Base-by-base conservation (phyloP, 37 sponge, comb jelly and placozoan genomes). In the Chondrilla cf. caribensis region DNA sequence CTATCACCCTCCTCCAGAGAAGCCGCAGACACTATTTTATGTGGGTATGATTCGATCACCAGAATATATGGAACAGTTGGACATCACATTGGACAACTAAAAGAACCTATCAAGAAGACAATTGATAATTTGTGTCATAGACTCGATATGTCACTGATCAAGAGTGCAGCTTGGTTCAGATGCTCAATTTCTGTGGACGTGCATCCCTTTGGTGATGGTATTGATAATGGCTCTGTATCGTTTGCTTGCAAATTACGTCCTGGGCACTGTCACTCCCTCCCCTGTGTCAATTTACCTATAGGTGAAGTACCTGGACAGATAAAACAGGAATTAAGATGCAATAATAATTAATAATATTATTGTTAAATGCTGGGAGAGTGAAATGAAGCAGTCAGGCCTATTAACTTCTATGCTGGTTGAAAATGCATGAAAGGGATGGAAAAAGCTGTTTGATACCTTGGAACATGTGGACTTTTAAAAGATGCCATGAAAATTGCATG, bases 131-230 rank as follows among this genome's bases (percentile, higher is more conserved):
- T 47, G 51, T 60, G 64, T 6, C 24, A 26, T 15, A 26, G 5
- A 6, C 22, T 60, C 29, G 19, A 22, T 60, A 22, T 21, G 5
- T n/a, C 29, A 67, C 17, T n/a, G n/a, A n/a, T 33, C 68, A 26
- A 26, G 31, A 67, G 83, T 85, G 90, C 90, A 32, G 84, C 87
- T 5, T 70, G 87, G 59, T 47, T 86, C 14, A 51, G 82, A 18
- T 90, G 82, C 59, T n/a, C n/a, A n/a, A 24, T 77, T n/a, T 86
- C 82, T 70, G 90, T 90, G 4, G 79, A 82, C 70, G 38, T 76
- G 11, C 90, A 90, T 55, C 90, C 87, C 29, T 90, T 90, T 77
- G 47, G 54, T 73, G 87, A 90, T 82, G 90, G 90, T 37, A 90
- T 86, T 83, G 90, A 87, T 17, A 83, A 87, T n/a, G n/a, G n/a